These are phyloP conservation scores for Meteorus colon DNA, from an alignment of 2,888 invertebrate genomes.

Conservation along the genomic window DNA sequence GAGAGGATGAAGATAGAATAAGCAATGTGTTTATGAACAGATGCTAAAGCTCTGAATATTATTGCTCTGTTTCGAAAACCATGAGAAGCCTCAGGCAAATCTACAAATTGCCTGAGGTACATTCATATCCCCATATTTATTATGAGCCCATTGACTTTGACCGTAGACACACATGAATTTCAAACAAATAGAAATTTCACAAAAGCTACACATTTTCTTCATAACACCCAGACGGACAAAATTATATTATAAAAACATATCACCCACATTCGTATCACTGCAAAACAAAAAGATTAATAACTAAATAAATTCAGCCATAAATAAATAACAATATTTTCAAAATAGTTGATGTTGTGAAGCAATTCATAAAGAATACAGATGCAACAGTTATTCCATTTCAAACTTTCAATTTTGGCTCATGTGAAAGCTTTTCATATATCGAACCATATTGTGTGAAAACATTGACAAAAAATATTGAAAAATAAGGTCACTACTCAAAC, in stretches of 20 bases:
- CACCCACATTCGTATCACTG: neutral
- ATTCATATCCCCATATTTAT: neutral
- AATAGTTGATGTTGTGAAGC: too few relatives aligned
- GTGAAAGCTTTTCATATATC: neutral
- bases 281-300: neutral
- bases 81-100: constrained; percentile 17
- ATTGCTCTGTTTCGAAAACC: constrained; percentile 23
- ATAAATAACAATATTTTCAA: neutral
- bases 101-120: constrained; percentile 24
- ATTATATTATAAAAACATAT: neutral
- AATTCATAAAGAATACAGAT: too few relatives aligned
- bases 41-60: constrained; percentile 3
- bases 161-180: neutral
- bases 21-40: neutral
- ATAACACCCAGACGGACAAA: neutral
- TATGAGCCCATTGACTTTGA: constrained; percentile 5
- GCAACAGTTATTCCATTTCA: too few relatives aligned
- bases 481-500: neutral
- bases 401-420: too few relatives aligned
- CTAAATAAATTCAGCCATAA: neutral
- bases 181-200: neutral
- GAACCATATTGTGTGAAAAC: neutral
- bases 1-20: neutral
- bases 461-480: constrained; percentile 19
- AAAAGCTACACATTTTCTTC: too few relatives aligned